Conservation (phyloP, 2,797 vertebrate species). For the Nannoperca obscura region DNA sequence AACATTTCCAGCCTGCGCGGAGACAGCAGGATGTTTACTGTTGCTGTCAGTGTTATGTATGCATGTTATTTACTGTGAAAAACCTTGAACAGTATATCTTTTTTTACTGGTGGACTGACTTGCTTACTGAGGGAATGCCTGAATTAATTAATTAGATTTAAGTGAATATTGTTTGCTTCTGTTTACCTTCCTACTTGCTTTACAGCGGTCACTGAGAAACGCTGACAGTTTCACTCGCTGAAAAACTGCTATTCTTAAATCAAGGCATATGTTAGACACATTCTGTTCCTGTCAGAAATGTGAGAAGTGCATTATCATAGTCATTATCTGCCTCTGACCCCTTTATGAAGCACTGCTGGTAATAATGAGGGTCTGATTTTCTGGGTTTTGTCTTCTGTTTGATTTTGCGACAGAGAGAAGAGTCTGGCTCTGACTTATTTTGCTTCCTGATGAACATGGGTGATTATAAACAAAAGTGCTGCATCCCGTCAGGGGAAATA, state of each 20-base stretch:
- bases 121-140: constrained; percentile 14
- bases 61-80: constrained; percentile 36
- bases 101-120: constrained; percentile 11
- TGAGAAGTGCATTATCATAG: not conserved
- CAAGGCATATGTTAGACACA: not conserved
- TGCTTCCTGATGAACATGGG: constrained; percentile 51
- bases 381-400: constrained; percentile 25
- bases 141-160: constrained; percentile 27
- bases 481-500: constrained; percentile 50
- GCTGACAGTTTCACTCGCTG: too few species aligned
- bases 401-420: constrained; percentile 13
- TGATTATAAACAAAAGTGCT: constrained; percentile 66
- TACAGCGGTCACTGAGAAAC: not conserved
- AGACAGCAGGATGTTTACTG: constrained; percentile 65
- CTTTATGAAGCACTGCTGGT: not conserved
- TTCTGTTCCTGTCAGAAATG: constrained; percentile 10
- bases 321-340: constrained; percentile 16
- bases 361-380: constrained; percentile 41
- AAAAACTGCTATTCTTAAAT: not conserved
- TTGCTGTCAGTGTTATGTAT: constrained; percentile 34
- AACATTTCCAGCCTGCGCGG: constrained; percentile 43
- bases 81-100: constrained; percentile 32
- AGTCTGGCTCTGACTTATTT: constrained; percentile 41
- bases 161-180: constrained; percentile 1
- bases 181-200: not conserved